Evolutionary conservation across 1,140 invertebrate species (phyloP).

Genomic region (Musca domestica): DNA sequence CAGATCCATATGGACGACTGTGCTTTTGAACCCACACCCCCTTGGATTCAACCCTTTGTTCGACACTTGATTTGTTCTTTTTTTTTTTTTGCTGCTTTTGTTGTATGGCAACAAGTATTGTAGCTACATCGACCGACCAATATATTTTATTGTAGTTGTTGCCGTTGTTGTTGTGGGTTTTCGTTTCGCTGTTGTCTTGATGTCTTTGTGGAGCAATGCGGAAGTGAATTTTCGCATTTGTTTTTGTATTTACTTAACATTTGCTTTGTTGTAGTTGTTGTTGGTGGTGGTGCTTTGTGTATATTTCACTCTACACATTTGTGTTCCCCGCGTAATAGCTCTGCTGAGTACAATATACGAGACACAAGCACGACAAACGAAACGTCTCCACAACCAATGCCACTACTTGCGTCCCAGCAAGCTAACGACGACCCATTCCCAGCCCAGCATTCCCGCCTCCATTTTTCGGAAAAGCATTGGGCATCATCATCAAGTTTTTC

Average conservation of each 20-base stretch:
- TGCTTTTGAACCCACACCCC: conserved; percentile 26
- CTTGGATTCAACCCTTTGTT: conserved; percentile 5
- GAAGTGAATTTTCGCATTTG: conserved; percentile 47
- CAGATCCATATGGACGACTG: neutral
- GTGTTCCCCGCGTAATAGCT: too few species aligned
- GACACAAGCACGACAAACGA: too few species aligned
- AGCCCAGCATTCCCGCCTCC: neutral
- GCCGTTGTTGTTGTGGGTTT: conserved; percentile 3
- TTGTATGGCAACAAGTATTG: conserved; percentile 3
- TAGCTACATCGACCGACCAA: conserved; percentile 12
- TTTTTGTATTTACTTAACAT: conserved; percentile 17
- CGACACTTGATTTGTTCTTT: too few species aligned
- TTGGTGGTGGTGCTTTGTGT: neutral
- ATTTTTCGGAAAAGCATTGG: neutral
- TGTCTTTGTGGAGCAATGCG: conserved; percentile 49
- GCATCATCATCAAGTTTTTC: too few species aligned
- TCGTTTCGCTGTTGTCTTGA: conserved; percentile 17
- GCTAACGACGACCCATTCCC: too few species aligned
- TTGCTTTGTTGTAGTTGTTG: conserved; percentile 13
- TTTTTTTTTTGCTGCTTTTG: neutral
- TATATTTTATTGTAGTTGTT: conserved; percentile 13
- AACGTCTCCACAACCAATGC: too few species aligned
- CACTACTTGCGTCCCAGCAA: too few species aligned
- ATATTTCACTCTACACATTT: too few species aligned
- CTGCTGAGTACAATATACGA: too few species aligned